Conservation (phyloP, 2,888 invertebrate genomes). For the Vanessa cardui region DNA sequence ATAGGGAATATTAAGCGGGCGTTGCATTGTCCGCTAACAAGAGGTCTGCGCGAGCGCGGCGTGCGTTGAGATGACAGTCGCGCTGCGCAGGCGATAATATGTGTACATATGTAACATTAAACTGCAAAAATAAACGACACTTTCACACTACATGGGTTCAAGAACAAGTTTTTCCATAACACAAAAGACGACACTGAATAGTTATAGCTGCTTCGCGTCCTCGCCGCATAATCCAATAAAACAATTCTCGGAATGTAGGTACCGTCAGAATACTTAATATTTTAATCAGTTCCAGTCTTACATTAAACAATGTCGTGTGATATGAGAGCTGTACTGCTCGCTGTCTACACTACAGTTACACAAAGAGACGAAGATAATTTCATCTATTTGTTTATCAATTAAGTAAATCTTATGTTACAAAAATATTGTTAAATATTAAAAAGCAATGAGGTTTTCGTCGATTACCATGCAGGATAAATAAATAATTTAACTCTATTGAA, state of each 20-base stretch:
- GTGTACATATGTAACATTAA: slow-evolving; percentile 84
- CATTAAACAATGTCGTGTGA: slow-evolving; percentile 11
- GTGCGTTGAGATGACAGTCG: slow-evolving; percentile 67
- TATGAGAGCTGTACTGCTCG: neutral
- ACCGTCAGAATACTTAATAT: slow-evolving; percentile 61
- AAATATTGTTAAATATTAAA: no score
- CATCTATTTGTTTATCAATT: no score
- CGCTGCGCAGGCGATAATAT: slow-evolving; percentile 75
- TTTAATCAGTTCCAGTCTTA: slow-evolving; percentile 39
- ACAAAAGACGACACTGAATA: slow-evolving; percentile 83
- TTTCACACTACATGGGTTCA: slow-evolving; percentile 83
- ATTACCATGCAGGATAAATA: no score
- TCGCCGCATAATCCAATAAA: slow-evolving; percentile 82
- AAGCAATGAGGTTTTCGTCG: no score
- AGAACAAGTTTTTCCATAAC: slow-evolving; percentile 84
- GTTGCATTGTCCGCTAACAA: slow-evolving; percentile 71
- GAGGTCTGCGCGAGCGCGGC: slow-evolving; percentile 51
- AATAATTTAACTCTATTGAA: no score
- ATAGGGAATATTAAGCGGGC: slow-evolving; percentile 54
- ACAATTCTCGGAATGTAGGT: slow-evolving; percentile 81
- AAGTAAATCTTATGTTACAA: no score
- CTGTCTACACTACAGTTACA: no score
- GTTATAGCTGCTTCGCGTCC: slow-evolving; percentile 82
- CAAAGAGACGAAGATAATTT: no score
- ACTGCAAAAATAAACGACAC: slow-evolving; percentile 82